Evolutionary conservation across 2,113 vertebrate species (phyloP), one percentile per base, ranked within the genome.

Genomic region (Melanostigma gelatinosum): DNA sequence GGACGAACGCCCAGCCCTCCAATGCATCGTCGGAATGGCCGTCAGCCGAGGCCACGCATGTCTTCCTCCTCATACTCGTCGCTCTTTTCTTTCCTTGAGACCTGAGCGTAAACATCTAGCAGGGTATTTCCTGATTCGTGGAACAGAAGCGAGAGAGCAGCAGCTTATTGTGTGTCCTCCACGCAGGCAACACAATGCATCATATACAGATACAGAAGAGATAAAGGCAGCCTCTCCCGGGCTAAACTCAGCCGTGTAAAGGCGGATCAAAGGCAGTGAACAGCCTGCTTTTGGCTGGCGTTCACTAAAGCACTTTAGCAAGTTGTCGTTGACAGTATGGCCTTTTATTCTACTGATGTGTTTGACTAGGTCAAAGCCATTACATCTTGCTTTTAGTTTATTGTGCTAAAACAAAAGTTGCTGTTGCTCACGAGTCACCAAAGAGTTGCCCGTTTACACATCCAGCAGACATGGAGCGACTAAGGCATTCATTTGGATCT

Each of bases 1-100:
- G 84, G 88, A 84, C 9, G 7, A 55, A 44, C 3, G 80, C 85
- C 86, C 70, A 78, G 81, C 64, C 2, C 12, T 57, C 67, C 44
- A 61, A 40, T 86, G 66, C 50, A 27, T 50, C 62, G 70, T n/a
- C 46, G 50, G 0, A 16, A 10, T 77, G 88, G 87, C 82, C 8
- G 8, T 8, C 67, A 42, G 76, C 84, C 87, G 87, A 55, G 29
- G 27, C 24, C 11, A 29, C 7, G n/a, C 70, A 72, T 52, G 40
- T 44, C 46, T 74, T 29, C 62, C 38, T 48, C 18, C 36, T 34
- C 29, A 9, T 27, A 42, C 32, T 18, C 66, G 15, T 27, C 24
- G 60, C 29, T 36, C 50, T 62, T 48, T 46, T 64, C 52, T 69
- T 24, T 77, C 16, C n/a, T 29, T 3, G 6, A 36, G 20, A 68